Base-by-base conservation (phyloP, 2,888 invertebrate genomes). In the Callyntrura guangdongensis region DNA sequence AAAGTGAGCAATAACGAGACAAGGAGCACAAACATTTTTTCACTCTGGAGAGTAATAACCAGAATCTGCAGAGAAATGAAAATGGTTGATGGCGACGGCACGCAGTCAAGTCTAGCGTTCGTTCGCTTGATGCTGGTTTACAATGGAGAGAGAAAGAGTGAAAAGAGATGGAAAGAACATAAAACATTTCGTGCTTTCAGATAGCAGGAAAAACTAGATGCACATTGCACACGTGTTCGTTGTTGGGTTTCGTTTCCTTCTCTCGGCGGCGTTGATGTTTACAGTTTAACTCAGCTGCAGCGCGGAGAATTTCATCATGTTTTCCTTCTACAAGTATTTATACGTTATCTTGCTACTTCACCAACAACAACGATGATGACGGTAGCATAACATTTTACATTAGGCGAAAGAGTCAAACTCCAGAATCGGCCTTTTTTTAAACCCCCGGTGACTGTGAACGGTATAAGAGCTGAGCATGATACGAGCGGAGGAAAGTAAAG, bases 21-120 rank as follows among this genome's bases (percentile, higher is more conserved):
- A 72, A 47, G 47, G 12, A 72, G 72, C 67, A 72, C 72, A 72
- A 72, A 45, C 72, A 72, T 72, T 72, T 47, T 6, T 72, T 47
- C 36, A 36, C 82, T 82, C 82, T 61, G 20, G 82, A 82, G 61
- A 61, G 56, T 64, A 82, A 82, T 82, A 82, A 61, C 17, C 61
- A 22, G 64, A 47, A 59, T 53, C 59, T 59, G 5, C 56, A 1
- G 45, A 72, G 72, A 45, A 72, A 72, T 72, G 53, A 77, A 22
- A 53, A 56, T 49, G 17, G 47, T 17, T 22, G 74, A 74, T 74
- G 74, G 81, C 25, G 53, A 77, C 8, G 6, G 59, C 22, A 59
- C 20, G 36, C 25, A 53, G 77, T 77, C 49, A 49, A 36, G 47
- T 47, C 8, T 47, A 45, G 17, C 8, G 17, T 53, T 53, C n/a